Evolutionary conservation across 1,140 invertebrate species (phyloP).

Genomic region (Potamilus streckersoni): DNA sequence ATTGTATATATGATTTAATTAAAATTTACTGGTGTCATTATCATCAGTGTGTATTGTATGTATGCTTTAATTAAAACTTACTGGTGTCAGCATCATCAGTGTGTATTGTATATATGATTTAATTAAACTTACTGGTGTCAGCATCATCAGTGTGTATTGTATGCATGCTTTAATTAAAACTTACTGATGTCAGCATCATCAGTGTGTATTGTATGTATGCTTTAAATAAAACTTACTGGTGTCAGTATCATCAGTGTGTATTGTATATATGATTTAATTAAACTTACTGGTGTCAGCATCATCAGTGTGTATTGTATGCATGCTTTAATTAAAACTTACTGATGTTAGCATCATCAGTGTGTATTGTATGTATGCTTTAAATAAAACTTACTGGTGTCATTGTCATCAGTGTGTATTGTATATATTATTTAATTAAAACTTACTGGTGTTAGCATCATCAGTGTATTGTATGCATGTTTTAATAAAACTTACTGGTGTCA

Average conservation of each 20-base stretch:
- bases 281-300: not conserved
- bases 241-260: conserved; percentile 82
- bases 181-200: not conserved
- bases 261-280: too few relatives aligned
- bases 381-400: not conserved
- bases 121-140: conserved; percentile 68
- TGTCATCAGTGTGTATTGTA: too few relatives aligned
- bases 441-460: conserved; percentile 77
- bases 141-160: conserved; percentile 76
- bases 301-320: too few relatives aligned
- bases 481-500: not conserved
- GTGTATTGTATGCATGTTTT: conserved; percentile 53
- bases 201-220: too few relatives aligned
- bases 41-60: conserved; percentile 74
- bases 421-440: too few relatives aligned
- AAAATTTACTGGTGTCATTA: conserved; percentile 71
- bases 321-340: conserved; percentile 34
- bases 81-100: too few relatives aligned
- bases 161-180: not conserved
- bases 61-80: not conserved
- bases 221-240: conserved; percentile 38
- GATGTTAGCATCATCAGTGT: conserved; percentile 78
- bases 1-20: too few relatives aligned
- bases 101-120: too few relatives aligned
- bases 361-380: too few relatives aligned